Base-by-base conservation (phyloP, 2,888 invertebrate species). In the Drosophila kambysellisi region DNA sequence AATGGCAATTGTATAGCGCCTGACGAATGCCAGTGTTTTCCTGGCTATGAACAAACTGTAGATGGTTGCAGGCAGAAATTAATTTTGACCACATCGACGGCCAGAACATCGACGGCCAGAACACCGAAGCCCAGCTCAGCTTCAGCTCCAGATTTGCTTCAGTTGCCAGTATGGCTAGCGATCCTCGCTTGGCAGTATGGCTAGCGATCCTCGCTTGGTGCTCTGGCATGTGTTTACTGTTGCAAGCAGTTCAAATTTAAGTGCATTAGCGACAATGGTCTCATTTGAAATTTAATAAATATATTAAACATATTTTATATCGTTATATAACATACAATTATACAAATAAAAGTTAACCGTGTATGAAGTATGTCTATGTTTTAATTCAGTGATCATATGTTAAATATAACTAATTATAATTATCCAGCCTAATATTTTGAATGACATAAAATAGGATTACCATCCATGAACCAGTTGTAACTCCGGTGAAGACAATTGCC, bases 1-100 rank as follows among this genome's bases (percentile, higher is more conserved):
- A 90, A 92, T 71, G 93, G 93, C 0, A 67, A 74, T 3, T 94
- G 94, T 68, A 62, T 76, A 1, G 89, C 74, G 0, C 93, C 93
- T 0, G 79, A 91, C 6, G 57, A 67, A 4, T 94, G 94, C 43
- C 32, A 35, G 0, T 91, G 91, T 20, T 39, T 59, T n/a, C 41
- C 46, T 4, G 88, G 82, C 6, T 86, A 62, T 46, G 54, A 59
- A 17, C 53, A 51, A 7, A 53, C 43, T 1, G 17, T 25, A 0
- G 35, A 32, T 20, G 77, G 62, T 3, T 83, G 83, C 7, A 52
- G 29, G 6, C 39, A 39, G 1, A 46, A n/a, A 8, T 29, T 48
- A 3, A 43, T 20, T 3, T 37, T 25, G 17, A 60, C 62, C 8
- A 52, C 56, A 1, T 41, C 64, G 11, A 33, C n/a, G 6, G 11